Percentiles rank a stretch among this genome's conserved stretches.
phyloP scores from a whole-genome alignment of 2,797 vertebrate species.

The Pagetopsis macropterus region DNA sequence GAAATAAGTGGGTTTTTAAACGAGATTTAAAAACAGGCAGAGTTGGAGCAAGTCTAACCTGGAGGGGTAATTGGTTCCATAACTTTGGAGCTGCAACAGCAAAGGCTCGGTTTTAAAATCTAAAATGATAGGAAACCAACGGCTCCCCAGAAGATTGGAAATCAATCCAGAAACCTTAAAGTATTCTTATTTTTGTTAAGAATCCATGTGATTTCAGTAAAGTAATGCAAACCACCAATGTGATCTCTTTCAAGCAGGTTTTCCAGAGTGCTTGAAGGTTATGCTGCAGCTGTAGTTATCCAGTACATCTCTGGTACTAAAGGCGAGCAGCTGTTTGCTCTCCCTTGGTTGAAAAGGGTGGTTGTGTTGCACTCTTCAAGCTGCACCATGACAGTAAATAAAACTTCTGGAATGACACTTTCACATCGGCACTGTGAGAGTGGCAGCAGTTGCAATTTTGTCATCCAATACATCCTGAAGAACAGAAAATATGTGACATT shows the following conservation, averaged over 20 bases:
- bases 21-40: too few relatives aligned
- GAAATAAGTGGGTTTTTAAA: too few relatives aligned
- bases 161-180: neutral
- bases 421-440: constrained; percentile 32
- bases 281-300: constrained; percentile 10
- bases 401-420: constrained; percentile 44
- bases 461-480: constrained; percentile 51
- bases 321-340: constrained; percentile 31
- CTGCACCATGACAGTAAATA: constrained; percentile 47
- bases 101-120: neutral
- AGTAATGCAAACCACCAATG: neutral
- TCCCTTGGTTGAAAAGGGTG: constrained; percentile 6
- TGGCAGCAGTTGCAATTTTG: constrained; percentile 60
- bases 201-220: too few relatives aligned
- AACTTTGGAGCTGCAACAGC: too few relatives aligned
- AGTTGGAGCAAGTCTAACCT: too few relatives aligned
- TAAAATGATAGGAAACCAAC: constrained; percentile 16
- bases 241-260: constrained; percentile 9
- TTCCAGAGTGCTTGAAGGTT: neutral
- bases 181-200: neutral
- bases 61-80: too few relatives aligned
- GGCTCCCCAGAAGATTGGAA: constrained; percentile 1
- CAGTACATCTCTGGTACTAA: constrained; percentile 19
- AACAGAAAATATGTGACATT: constrained; percentile 42
- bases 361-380: neutral